phyloP scores from a whole-genome alignment of 2,888 invertebrate species.

The Fissipunctia ypsillon region DNA sequence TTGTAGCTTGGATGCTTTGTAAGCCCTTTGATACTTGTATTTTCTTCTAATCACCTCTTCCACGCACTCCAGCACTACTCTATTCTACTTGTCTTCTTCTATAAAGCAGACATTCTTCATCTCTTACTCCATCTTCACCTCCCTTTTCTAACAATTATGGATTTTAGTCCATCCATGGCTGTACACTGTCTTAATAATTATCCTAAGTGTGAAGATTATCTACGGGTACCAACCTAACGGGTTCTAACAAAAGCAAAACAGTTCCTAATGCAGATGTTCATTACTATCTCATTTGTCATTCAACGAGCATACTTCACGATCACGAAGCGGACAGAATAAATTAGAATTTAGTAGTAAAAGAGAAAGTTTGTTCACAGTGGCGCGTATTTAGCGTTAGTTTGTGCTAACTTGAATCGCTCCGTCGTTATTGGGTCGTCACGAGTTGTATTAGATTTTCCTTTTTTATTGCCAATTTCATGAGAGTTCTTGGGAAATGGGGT shows the following conservation, averaged over 20 bases:
- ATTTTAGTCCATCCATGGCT: neutral
- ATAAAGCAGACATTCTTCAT: neutral
- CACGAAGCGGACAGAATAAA: constrained; percentile 63
- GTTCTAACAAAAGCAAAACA: constrained; percentile 23
- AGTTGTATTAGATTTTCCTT: constrained; percentile 41
- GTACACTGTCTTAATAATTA: neutral
- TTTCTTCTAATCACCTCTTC: neutral
- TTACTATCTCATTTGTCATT: constrained; percentile 53
- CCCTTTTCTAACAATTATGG: neutral
- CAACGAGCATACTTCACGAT: constrained; percentile 52
- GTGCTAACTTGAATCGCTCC: constrained; percentile 54
- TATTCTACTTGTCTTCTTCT: neutral
- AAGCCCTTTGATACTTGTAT: neutral
- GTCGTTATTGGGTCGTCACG: constrained; percentile 52
- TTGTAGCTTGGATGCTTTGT: neutral
- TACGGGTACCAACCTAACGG: constrained; percentile 28
- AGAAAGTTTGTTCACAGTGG: constrained; percentile 65
- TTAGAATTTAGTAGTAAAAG: constrained; percentile 67
- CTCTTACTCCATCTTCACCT: neutral
- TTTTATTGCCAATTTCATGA: constrained; percentile 19
- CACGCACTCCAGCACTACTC: too few relatives aligned
- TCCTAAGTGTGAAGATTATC: neutral
- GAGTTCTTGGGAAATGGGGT: constrained; percentile 2
- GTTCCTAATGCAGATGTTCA: constrained; percentile 52
- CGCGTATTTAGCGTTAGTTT: constrained; percentile 61